Evolutionary conservation across 2,113 vertebrate genomes (phyloP).

Genomic region (Anoura caudifer): DNA sequence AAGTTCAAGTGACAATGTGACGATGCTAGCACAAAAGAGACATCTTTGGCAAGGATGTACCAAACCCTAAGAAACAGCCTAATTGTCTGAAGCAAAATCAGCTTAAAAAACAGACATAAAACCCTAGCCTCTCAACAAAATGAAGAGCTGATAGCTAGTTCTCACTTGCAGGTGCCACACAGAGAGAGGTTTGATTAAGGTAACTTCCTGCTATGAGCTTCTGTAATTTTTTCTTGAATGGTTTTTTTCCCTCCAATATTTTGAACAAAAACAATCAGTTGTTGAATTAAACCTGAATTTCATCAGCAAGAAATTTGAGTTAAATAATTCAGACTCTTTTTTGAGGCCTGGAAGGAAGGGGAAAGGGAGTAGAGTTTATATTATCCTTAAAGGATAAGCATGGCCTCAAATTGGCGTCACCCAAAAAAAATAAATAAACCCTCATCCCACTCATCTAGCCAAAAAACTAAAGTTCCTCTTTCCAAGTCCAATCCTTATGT

Average conservation of each 20-base stretch:
- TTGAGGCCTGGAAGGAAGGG: not conserved
- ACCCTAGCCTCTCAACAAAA: not conserved
- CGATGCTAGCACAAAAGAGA: not conserved
- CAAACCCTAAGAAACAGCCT: not conserved
- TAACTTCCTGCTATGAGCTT: not conserved
- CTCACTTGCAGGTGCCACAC: not conserved
- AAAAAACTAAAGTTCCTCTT: not conserved
- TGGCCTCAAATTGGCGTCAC: not conserved
- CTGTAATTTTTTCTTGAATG: not conserved
- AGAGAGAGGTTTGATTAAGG: not conserved
- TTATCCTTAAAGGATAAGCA: not conserved
- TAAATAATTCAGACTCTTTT: not conserved
- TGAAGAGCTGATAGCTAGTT: not conserved
- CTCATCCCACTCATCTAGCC: not conserved
- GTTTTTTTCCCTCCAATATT: not conserved
- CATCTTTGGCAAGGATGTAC: not conserved
- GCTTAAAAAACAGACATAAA: not conserved
- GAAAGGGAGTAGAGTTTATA: not conserved
- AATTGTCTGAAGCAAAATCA: not conserved
- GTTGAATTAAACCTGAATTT: conserved; percentile 63
- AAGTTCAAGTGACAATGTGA: not conserved
- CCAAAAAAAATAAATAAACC: not conserved
- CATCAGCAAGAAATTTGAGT: conserved; percentile 42
- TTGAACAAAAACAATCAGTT: conserved; percentile 58
- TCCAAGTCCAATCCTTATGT: not conserved